Base-by-base conservation (phyloP, 2,797 vertebrate species). In the Dallia pectoralis region DNA sequence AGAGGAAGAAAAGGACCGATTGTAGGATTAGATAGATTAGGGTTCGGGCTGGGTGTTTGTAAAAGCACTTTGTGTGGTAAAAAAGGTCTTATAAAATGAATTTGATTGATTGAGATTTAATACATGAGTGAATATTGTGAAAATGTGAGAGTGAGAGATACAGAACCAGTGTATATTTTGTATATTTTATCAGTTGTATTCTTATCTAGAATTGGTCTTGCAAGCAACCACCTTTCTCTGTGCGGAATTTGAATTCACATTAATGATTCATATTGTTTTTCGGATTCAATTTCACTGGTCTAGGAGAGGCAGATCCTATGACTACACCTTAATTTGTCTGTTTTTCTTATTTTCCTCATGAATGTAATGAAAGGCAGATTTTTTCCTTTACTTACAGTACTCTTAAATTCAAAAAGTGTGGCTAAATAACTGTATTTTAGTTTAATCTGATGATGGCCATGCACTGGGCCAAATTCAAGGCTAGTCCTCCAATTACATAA, bases 1-100 rank as follows among this genome's bases (percentile, higher is more conserved):
- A 47, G 3, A 22, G 70, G 73, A 81, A 71, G 79, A 53, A 47
- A 75, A 79, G 79, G 64, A 81, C 72, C 78, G 74, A 51, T 78
- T 33, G 72, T 73, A 80, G 73, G 77, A 56, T 36, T 74, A 79
- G 77, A 62, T 82, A 74, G 78, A 74, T 76, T n/a, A n/a, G n/a
- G n/a, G n/a, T n/a, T n/a, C n/a, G n/a, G n/a, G n/a, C n/a, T n/a
- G n/a, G n/a, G n/a, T n/a, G n/a, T n/a, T n/a, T n/a, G n/a, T n/a
- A n/a, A n/a, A n/a, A n/a, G n/a, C n/a, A n/a, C n/a, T n/a, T n/a
- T n/a, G n/a, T n/a, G n/a, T n/a, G n/a, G n/a, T n/a, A n/a, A n/a
- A n/a, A n/a, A n/a, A n/a, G n/a, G n/a, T n/a, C n/a, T n/a, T n/a
- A n/a, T n/a, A n/a, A n/a, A n/a, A n/a, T n/a, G n/a, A n/a, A n/a